A percentile compares a stretch with the other conserved stretches of the same genome.
phyloP scores from a whole-genome alignment of 30 jellyfish, hydroid and myxozoan species.

The Clytia hemisphaerica region DNA sequence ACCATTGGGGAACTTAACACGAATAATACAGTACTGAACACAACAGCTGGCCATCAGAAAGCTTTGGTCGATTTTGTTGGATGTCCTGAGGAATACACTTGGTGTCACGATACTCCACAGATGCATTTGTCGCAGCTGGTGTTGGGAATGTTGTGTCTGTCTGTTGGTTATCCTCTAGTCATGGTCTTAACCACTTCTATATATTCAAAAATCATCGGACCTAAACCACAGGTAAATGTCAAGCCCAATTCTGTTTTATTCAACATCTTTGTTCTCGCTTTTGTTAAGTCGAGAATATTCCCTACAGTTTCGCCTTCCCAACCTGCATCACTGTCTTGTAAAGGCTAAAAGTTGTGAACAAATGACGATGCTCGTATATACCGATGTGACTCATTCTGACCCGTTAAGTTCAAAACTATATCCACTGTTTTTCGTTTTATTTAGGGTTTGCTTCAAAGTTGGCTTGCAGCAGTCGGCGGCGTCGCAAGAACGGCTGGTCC shows the following conservation, averaged over 20 bases:
- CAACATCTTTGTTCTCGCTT: no score
- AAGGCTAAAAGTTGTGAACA: no score
- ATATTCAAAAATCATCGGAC: conserved; percentile 26
- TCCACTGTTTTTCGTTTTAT: conserved; percentile 2
- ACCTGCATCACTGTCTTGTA: no score
- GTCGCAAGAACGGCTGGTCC: conserved; percentile 37
- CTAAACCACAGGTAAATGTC: conserved; percentile 32
- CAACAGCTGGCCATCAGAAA: no score
- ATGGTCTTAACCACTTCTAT: conserved; percentile 31
- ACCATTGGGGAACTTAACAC: neutral
- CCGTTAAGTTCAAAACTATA: no score
- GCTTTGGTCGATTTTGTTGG: conserved; percentile 22
- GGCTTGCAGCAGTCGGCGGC: conserved; percentile 42
- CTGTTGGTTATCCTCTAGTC: conserved; percentile 57
- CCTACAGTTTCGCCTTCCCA: no score
- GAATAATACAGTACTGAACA: neutral
- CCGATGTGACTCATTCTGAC: no score
- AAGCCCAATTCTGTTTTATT: no score
- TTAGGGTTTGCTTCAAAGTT: conserved; percentile 41
- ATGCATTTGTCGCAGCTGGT: conserved; percentile 42
- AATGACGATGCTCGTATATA: no score
- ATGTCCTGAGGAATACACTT: conserved; percentile 57
- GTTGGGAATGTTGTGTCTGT: conserved; percentile 45
- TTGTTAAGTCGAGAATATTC: no score
- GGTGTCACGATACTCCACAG: conserved; percentile 66